Percentiles rank a stretch among this genome's conserved stretches.
Conservation (phyloP, 2,113 vertebrate genomes). For the Scomber scombrus region DNA sequence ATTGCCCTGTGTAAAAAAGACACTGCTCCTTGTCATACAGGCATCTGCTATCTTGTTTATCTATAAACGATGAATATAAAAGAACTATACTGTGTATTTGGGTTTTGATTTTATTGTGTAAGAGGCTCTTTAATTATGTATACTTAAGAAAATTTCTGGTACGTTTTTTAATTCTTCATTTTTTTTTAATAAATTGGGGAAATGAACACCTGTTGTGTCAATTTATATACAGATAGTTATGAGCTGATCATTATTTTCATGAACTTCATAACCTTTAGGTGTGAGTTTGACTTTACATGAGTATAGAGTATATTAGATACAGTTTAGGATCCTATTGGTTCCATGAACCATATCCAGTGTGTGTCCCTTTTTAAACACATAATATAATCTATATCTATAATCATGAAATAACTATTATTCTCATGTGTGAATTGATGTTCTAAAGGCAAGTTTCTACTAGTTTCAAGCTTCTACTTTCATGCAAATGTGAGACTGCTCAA, state of each 20-base stretch:
- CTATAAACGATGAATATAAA: slow-evolving; percentile 78
- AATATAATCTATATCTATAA: too few relatives aligned
- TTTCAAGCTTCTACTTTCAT: slow-evolving; percentile 31
- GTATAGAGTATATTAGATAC: not conserved
- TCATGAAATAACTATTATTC: not conserved
- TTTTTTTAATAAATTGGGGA: slow-evolving; percentile 81
- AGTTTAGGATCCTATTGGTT: not conserved
- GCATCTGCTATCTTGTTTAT: slow-evolving; percentile 57
- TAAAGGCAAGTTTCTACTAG: too few relatives aligned
- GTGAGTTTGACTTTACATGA: not conserved
- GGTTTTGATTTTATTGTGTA: slow-evolving; percentile 82
- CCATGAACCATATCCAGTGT: not conserved
- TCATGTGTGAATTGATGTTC: not conserved
- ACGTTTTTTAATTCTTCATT: slow-evolving; percentile 78
- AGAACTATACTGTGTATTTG: slow-evolving; percentile 88
- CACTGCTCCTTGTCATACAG: slow-evolving; percentile 53
- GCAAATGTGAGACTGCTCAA: slow-evolving; percentile 53
- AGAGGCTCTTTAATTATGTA: slow-evolving; percentile 81
- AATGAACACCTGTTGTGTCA: slow-evolving; percentile 52
- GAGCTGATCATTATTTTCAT: not conserved
- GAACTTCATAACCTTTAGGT: not conserved
- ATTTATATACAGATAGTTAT: slow-evolving; percentile 28
- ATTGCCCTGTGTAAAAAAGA: slow-evolving; percentile 54
- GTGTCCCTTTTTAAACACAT: not conserved
- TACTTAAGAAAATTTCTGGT: slow-evolving; percentile 82